Evolutionary conservation across 1,140 invertebrate species (phyloP).

Genomic region (Lasaia peninsularis): DNA sequence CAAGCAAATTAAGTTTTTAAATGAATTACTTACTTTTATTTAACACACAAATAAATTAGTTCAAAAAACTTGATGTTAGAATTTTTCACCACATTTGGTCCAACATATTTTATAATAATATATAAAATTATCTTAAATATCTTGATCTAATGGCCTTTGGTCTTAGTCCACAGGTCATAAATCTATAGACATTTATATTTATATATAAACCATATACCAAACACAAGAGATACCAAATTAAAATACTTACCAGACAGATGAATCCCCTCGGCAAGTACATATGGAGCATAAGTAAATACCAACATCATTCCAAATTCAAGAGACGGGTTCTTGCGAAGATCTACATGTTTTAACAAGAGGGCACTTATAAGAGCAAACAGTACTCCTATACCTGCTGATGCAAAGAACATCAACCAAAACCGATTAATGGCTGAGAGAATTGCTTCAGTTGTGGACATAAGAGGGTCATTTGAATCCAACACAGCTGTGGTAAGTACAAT

Average conservation of each 20-base stretch:
- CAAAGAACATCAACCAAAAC: conserved; percentile 99
- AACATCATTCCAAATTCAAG: conserved; percentile 99
- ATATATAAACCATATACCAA: neutral
- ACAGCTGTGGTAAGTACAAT: conserved; percentile 97
- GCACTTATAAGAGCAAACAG: conserved; percentile 96
- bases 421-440: conserved; percentile 93
- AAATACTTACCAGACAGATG: conserved; percentile 89
- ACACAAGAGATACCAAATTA: conserved; percentile 8
- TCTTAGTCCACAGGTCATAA: no score
- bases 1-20: no score
- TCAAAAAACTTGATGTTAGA: no score
- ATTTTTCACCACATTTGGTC: no score
- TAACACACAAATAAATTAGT: no score
- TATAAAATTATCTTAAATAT: no score
- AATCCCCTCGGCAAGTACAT: conserved; percentile 97
- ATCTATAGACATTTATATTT: neutral
- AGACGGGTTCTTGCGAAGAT: conserved; percentile 97
- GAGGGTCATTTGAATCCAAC: conserved; percentile 85
- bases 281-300: conserved; percentile 98
- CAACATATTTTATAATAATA: no score
- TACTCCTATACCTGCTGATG: conserved; percentile 97
- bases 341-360: conserved; percentile 95
- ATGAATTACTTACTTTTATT: no score
- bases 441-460: conserved; percentile 87
- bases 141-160: no score